Evolutionary conservation across 2,113 vertebrate genomes (phyloP), one percentile per base, ranked within the genome.

Genomic region (Phylloscopus whistleri): DNA sequence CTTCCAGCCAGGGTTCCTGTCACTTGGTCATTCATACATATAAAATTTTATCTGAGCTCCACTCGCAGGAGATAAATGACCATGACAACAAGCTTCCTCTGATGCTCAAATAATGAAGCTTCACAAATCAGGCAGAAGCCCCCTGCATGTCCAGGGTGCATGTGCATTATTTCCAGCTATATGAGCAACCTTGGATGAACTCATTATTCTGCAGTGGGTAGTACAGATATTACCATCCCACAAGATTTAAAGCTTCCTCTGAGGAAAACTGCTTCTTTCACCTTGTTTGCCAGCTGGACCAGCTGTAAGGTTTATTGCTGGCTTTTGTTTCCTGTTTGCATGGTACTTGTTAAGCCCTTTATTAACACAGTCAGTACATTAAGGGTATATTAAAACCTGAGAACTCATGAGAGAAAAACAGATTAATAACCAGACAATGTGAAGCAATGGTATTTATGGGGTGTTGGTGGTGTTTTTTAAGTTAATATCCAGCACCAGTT

Each of bases 151-250:
- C 52, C 11, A 48, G 76, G 77, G 56, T 81, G 23, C 44, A 55
- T 84, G 88, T 94, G 87, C 2, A 0, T 86, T 90, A 78, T 93
- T 92, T 87, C 90, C 85, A 94, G 82, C 83, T 41, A 74, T 43
- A 58, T 75, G 81, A 89, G 80, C 19, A 81, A 89, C 90, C 92
- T 93, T 91, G 94, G 75, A 43, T 94, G 95, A 96, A 91, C 95
- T 95, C 96, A 95, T 96, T 97, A 92, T 80, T 62, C 93, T 88
- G 79, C 67, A 75, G 59, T 46, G 77, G 55, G 24, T 62, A 67
- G 75, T 94, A 89, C 89, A 93, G 95, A 95, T 91, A 89, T 93
- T 94, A 88, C 89, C 84, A 52, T 53, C 87, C 73, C 4, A 0
- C 59, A 77, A 90, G 87, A 87, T 92, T 86, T 93, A 87, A 85